Evolutionary conservation across 2,888 invertebrate genomes (phyloP), one percentile per base, ranked within the genome.

Genomic region (Heliothis peltigera): DNA sequence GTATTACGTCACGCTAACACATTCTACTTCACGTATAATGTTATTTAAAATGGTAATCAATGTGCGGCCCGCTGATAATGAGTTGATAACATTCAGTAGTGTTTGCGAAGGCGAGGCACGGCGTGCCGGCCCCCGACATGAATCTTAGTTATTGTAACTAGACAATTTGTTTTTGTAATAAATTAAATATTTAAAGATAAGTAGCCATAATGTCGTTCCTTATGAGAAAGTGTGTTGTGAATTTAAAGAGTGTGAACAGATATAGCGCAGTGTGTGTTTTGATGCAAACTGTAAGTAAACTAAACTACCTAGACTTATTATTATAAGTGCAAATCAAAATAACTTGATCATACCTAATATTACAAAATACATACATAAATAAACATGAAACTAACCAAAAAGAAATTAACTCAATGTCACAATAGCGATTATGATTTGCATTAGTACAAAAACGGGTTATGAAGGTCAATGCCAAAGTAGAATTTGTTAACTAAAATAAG

Each of bases 1-100:
- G 48, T 61, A 65, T 83, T 81, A 81, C 84, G 84, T 77, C 68
- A 73, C 56, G 65, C 63, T 75, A 69, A 84, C 81, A 83, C 80
- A 83, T 81, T 82, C 61, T 57, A 81, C 62, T 79, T 63, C 75
- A 84, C 84, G 79, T 59, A 70, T 85, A 87, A 88, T 88, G 83
- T 80, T 80, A 79, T 88, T 89, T 82, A 83, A 84, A 89, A 91
- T 91, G 89, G 79, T 90, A 92, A 92, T 92, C 87, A 88, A 87
- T 83, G 82, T 78, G 77, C 77, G 83, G 82, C 79, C 82, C 74
- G 70, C 79, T 88, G 92, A 92, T 92, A 92, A 87, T 80, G 83
- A 75, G 73, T 75, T 87, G 92, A 91, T 91, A 92, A 86, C 84
- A 83, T 75, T 85, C 86, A 92, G 92, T 90, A 79, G 84, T 83